A percentile compares a stretch with the other conserved stretches of the same genome.
These are phyloP conservation scores for Sebastolobus alascanus DNA, from an alignment of 2,797 vertebrate species.

Conservation along the genomic window DNA sequence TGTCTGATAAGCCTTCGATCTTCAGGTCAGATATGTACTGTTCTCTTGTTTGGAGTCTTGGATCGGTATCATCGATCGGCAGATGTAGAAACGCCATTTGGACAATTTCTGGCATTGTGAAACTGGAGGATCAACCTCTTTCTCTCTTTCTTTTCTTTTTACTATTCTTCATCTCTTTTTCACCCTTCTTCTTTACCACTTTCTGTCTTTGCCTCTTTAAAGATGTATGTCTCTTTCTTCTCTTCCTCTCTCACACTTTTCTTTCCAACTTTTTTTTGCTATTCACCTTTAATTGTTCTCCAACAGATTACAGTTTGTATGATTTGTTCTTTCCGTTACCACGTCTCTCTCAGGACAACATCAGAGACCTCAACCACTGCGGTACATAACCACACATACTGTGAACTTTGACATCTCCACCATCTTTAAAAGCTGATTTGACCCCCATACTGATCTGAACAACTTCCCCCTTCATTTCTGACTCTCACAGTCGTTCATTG, in stretches of 20 bases:
- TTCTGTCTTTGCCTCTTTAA: not conserved
- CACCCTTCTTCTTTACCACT: not conserved
- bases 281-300: not conserved
- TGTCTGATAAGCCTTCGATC: not conserved
- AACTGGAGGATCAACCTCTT: constrained; percentile 7
- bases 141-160: constrained; percentile 18
- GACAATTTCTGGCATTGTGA: not conserved
- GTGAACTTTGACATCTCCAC: constrained; percentile 19
- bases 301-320: too few species aligned
- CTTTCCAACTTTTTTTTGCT: not conserved
- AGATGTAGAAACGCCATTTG: not conserved
- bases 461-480: constrained; percentile 1
- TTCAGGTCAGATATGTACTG: not conserved
- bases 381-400: constrained; percentile 12
- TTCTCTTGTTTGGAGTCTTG: not conserved
- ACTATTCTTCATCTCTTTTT: constrained; percentile 8
- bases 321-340: too few species aligned
- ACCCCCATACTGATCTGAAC: not conserved
- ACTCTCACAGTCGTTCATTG: too few species aligned
- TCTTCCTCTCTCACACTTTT: not conserved
- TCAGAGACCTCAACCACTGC: constrained; percentile 49
- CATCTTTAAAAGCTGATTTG: not conserved
- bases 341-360: constrained; percentile 44
- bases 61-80: not conserved
- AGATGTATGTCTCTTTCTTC: not conserved